Base-by-base conservation (phyloP, 2,113 vertebrate genomes). In the Baryphthengus martii region DNA sequence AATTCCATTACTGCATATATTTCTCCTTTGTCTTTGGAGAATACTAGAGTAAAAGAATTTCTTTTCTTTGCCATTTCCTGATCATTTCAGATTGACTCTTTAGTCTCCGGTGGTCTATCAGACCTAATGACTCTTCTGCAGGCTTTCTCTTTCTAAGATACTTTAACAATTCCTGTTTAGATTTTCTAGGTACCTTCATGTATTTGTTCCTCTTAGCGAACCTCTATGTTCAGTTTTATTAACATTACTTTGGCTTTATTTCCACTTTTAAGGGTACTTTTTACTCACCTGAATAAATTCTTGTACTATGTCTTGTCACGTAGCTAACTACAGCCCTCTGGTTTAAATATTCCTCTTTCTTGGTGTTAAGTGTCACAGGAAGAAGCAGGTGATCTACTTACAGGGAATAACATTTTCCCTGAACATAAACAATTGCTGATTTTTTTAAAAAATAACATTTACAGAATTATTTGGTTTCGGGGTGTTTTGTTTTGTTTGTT, bases 21-120 rank as follows among this genome's bases (percentile, higher is more conserved):
- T 94, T 94, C 84, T 95, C 90, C 80, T 91, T 93, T 96, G 93
- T 92, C 95, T 96, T 96, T 93, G 77, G 95, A 95, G 95, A 94
- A 84, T 88, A 95, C 37, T 76, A 53, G 25, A 92, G 82, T 61
- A 91, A 94, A 94, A 85, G 35, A 95, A 95, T 95, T 95, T 95
- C 29, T 95, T 91, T 91, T 91, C 85, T 93, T 91, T 96, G 82
- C 85, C 85, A 90, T 93, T 67, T 96, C 88, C 75, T 80, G 90
- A 91, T 92, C 79, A 91, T 80, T 95, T 93, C 59, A 83, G 82
- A 93, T 94, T 94, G 79, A 63, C 68, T 88, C 29, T 80, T 87
- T 82, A 93, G 89, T 63, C 92, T 84, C 85, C 90, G 71, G 85
- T 95, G 74, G 71, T 91, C 91, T 67, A 80, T 59, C 63, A 96